A percentile compares a stretch with the other conserved stretches of the same genome.
These are phyloP conservation scores for Lycocerus yunnanus DNA, from an alignment of 2,888 invertebrate species.

Conservation along the genomic window DNA sequence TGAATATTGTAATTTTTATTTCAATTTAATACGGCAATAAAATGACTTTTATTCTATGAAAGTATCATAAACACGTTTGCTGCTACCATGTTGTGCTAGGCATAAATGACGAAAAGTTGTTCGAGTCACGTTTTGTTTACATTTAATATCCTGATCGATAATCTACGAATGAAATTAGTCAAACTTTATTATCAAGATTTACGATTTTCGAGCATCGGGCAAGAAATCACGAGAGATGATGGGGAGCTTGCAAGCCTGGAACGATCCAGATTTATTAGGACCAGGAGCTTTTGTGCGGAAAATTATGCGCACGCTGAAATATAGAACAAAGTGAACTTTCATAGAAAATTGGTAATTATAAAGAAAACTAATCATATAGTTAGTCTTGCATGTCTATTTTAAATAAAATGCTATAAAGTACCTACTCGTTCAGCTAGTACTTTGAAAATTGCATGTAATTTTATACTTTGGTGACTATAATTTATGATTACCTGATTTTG, in stretches of 20 bases:
- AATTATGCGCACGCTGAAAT: not conserved
- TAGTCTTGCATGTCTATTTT: not conserved
- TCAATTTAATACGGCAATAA: not conserved
- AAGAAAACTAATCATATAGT: not conserved
- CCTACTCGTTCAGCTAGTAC: not conserved
- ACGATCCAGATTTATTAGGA: not conserved
- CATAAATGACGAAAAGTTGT: not conserved
- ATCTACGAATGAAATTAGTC: not conserved
- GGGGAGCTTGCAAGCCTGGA: not conserved
- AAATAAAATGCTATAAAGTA: not conserved
- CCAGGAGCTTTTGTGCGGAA: not conserved
- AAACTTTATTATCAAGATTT: not conserved
- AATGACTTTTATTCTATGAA: not conserved
- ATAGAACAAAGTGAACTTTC: not conserved
- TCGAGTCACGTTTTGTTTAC: not conserved
- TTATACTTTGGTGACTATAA: conserved; percentile 8
- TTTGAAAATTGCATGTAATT: conserved; percentile 8
- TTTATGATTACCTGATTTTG: conserved; percentile 11
- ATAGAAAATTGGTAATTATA: not conserved
- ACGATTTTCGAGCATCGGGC: not conserved
- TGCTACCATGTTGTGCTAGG: not conserved
- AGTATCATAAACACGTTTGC: not conserved
- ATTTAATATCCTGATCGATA: not conserved
- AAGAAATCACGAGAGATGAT: no score
- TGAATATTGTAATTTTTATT: not conserved